Base-by-base conservation (phyloP, 1,140 invertebrate genomes). In the Drosophila pruinosa region DNA sequence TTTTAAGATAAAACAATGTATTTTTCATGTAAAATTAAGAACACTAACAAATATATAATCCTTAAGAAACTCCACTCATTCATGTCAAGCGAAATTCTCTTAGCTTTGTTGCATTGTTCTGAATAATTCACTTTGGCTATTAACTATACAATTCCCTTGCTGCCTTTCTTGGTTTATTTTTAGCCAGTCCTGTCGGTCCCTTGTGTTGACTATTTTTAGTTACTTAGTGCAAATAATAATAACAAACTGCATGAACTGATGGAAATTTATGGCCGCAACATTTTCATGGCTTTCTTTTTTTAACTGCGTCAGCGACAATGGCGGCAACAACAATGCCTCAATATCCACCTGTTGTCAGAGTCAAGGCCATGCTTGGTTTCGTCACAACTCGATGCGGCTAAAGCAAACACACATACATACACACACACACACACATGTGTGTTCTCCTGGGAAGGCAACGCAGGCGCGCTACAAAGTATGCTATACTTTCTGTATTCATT, bases 321-420 rank as follows among this genome's bases (percentile, higher is more conserved):
- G 17, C 8, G 47, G 34, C 39, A 38, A 38, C 19, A 14, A 52
- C 31, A 38, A 47, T 54, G 43, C 28, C 14, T n/a, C 19, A 77
- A 74, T 61, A 64, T 78, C 71, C 82, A 86, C 82, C 82, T 86
- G 82, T 86, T 86, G 82, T 78, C 15, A 61, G 61, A 72, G 78
- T 86, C 82, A 86, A 86, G 82, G 82, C 70, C 82, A 58, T n/a
- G 48, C 24, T 34, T 81, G 82, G 82, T 88, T 86, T 86, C 82
- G 82, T 86, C 82, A 88, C 81, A 53, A 72, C 62, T 43, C 14
- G 56, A 56, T 67, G 71, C 50, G 65, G 68, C 76, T 34, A 63
- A 65, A 38, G 43, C 58, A 63, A 50, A 69, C 28, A n/a, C n/a
- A 22, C 22, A 53, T 21, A 38, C 50, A 24, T 41, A 52, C 24